Conservation (phyloP, 1,140 invertebrate species). For the Elymnias hypermnestra region DNA sequence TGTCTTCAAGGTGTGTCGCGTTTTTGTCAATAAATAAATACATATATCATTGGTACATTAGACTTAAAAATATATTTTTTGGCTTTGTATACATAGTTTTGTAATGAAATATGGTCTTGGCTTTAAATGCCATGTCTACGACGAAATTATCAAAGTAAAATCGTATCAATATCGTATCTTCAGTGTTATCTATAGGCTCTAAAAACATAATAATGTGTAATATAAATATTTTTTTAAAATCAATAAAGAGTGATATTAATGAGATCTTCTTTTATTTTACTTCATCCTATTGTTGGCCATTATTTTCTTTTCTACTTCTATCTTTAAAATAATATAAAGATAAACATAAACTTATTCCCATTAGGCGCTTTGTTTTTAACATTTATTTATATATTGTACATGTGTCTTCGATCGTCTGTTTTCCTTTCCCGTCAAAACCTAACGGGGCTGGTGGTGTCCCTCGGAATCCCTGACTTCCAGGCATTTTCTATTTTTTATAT, state of each 20-base stretch:
- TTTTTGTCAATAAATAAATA: not conserved
- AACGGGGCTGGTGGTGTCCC: too few species aligned
- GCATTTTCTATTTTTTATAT: too few species aligned
- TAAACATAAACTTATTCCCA: too few species aligned
- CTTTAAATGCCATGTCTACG: not conserved
- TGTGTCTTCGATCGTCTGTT: too few species aligned
- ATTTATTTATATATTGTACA: too few species aligned
- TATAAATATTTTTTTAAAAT: constrained; percentile 74
- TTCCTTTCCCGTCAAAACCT: too few species aligned
- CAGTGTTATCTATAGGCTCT: constrained; percentile 61
- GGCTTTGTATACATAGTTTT: constrained; percentile 52
- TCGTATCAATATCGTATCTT: constrained; percentile 42
- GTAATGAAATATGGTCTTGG: constrained; percentile 10
- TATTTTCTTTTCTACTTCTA: too few species aligned
- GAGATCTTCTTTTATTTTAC: constrained; percentile 28
- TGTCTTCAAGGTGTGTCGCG: constrained; percentile 26
- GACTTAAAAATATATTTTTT: constrained; percentile 48
- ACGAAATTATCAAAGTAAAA: constrained; percentile 16
- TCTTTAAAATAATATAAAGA: too few species aligned
- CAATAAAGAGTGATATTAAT: constrained; percentile 73
- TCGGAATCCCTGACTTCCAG: too few species aligned
- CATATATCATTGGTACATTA: constrained; percentile 26
- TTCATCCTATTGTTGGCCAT: not conserved
- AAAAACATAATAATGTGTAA: constrained; percentile 63
- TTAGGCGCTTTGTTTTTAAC: too few species aligned